phyloP scores from a whole-genome alignment of 2,113 vertebrate genomes.

The Elephantulus edwardii region DNA sequence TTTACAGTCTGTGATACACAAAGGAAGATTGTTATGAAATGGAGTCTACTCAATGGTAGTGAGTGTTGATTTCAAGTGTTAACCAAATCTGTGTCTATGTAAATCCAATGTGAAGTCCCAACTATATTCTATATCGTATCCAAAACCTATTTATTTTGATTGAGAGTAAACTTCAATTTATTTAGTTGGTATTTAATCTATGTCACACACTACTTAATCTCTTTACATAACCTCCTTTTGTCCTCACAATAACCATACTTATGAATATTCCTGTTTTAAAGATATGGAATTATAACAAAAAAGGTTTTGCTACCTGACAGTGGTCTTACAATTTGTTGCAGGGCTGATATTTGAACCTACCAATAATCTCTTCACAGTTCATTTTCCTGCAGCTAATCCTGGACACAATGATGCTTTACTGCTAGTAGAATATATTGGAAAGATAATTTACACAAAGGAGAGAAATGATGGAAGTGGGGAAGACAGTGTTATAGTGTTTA shows the following conservation, averaged over 20 bases:
- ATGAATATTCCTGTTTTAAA: neutral
- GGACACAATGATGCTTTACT: neutral
- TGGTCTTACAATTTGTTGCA: neutral
- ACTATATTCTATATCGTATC: neutral
- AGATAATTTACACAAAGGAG: neutral
- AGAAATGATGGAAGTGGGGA: slow-evolving; percentile 25
- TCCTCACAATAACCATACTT: neutral
- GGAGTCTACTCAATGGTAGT: too few species aligned
- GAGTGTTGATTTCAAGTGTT: neutral
- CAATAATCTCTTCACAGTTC: neutral
- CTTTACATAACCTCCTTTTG: neutral
- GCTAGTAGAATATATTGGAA: neutral
- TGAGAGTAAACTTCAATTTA: neutral
- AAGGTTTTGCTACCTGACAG: neutral
- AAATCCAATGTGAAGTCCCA: neutral
- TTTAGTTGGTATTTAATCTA: neutral
- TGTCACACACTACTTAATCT: neutral
- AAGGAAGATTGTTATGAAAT: too few species aligned
- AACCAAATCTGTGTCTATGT: neutral
- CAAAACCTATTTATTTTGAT: neutral
- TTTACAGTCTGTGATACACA: too few species aligned
- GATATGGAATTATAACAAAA: neutral
- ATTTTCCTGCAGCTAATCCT: neutral
- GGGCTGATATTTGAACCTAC: neutral
- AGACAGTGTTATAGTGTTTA: neutral